phyloP scores from a whole-genome alignment of 2,113 vertebrate species.

The Osmerus mordax region DNA sequence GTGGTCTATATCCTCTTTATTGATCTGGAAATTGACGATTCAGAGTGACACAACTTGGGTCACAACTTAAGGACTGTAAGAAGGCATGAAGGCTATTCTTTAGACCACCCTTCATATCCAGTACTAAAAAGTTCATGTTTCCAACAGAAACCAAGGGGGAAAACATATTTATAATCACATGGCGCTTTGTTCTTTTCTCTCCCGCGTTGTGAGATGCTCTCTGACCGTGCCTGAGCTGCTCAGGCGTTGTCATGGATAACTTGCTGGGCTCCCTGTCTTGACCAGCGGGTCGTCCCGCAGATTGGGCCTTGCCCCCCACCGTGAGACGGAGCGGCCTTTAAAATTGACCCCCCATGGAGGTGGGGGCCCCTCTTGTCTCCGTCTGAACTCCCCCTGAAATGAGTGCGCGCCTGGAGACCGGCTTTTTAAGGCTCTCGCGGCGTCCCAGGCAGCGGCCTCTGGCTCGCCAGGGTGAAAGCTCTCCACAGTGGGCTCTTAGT shows the following conservation, averaged over 20 bases:
- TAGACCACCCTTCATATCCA: too few species aligned
- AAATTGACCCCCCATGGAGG: conserved; percentile 65
- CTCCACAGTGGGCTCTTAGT: conserved; percentile 51
- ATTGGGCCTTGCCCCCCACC: conserved; percentile 61
- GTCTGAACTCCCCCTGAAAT: conserved; percentile 60
- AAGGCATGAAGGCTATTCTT: too few species aligned
- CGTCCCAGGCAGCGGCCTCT: conserved; percentile 66
- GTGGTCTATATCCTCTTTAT: too few species aligned
- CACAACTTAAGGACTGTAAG: too few species aligned
- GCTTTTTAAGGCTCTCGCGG: conserved; percentile 39
- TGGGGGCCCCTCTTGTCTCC: conserved; percentile 61
- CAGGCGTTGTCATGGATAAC: conserved; percentile 77
- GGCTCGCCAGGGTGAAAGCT: conserved; percentile 66
- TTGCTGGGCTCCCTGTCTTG: conserved; percentile 70
- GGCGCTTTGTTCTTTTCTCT: conserved; percentile 71
- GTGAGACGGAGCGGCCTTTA: conserved; percentile 74
- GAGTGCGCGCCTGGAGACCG: conserved; percentile 64
- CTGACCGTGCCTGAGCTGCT: conserved; percentile 69
- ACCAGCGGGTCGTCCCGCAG: conserved; percentile 69
- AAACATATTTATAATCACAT: conserved; percentile 67
- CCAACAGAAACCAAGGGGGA: conserved; percentile 59
- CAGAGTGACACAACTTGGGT: too few species aligned
- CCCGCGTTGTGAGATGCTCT: conserved; percentile 61
- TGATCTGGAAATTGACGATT: too few species aligned
- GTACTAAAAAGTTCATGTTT: conserved; percentile 48